Percentiles rank a stretch among this genome's conserved stretches.
phyloP scores from a whole-genome alignment of 2,888 invertebrate species.

The Scelioninae gen. 2 region DNA sequence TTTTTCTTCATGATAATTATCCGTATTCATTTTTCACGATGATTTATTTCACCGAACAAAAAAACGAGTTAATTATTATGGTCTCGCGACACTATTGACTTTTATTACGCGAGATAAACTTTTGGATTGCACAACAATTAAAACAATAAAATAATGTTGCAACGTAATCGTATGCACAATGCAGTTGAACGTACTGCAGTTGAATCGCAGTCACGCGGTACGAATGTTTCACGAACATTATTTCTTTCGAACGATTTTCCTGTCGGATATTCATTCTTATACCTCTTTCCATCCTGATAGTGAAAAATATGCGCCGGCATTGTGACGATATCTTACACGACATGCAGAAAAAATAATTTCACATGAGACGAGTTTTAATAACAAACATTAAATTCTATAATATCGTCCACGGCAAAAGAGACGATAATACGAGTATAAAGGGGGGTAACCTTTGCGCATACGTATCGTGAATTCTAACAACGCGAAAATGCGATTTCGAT shows the following conservation, averaged over 20 bases:
- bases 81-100: not conserved
- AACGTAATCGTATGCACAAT: too few species aligned
- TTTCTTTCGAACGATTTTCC: not conserved
- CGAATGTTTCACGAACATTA: too few species aligned
- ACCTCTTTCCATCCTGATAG: constrained; percentile 1
- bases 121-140: not conserved
- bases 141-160: not conserved
- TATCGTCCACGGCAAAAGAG: constrained; percentile 17
- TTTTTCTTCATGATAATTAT: constrained; percentile 27
- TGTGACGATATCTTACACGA: constrained; percentile 23
- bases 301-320: constrained; percentile 11
- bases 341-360: constrained; percentile 16
- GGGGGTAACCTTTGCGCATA: constrained; percentile 8
- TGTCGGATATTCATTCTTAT: constrained; percentile 10
- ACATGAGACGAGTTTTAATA: constrained; percentile 27
- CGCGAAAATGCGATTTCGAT: constrained; percentile 10
- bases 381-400: constrained; percentile 27
- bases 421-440: constrained; percentile 24
- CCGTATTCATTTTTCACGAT: constrained; percentile 19
- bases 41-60: constrained; percentile 5
- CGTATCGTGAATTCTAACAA: constrained; percentile 12
- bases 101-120: not conserved
- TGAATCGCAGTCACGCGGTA: too few species aligned
- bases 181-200: too few species aligned
- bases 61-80: not conserved